Percentiles rank a stretch among this genome's conserved stretches.
Conservation (phyloP, 2,797 vertebrate species). For the Phrynocephalus guinanensis region DNA sequence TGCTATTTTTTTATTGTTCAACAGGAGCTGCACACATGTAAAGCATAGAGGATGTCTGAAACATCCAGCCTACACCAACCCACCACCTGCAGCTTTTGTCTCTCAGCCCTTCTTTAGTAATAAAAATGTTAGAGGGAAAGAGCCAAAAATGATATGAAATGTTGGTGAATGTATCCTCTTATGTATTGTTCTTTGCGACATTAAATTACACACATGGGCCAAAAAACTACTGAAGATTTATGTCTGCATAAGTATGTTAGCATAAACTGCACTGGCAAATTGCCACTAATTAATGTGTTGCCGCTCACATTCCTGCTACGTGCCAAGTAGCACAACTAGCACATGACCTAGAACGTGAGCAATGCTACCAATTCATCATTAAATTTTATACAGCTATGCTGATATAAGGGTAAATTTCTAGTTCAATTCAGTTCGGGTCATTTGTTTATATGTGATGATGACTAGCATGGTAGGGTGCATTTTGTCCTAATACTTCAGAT, state of each 20-base stretch:
- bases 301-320: too few relatives aligned
- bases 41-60: background rate
- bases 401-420: too few relatives aligned
- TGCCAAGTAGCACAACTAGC: too few relatives aligned
- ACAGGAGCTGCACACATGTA: background rate
- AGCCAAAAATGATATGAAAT: background rate
- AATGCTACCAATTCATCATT: too few relatives aligned
- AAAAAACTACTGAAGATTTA: too few relatives aligned
- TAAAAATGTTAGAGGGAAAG: background rate
- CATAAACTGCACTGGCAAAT: too few relatives aligned
- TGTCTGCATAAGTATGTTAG: too few relatives aligned
- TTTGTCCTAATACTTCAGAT: background rate
- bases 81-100: background rate
- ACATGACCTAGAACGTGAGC: too few relatives aligned
- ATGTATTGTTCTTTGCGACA: background rate
- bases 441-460: background rate
- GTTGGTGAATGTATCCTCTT: background rate
- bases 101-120: background rate
- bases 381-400: too few relatives aligned
- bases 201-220: background rate
- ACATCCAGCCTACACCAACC: background rate
- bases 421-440: too few relatives aligned
- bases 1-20: background rate
- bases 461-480: too few relatives aligned
- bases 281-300: too few relatives aligned